phyloP scores from a whole-genome alignment of 2,888 invertebrate species.

The Cryptus armator region DNA sequence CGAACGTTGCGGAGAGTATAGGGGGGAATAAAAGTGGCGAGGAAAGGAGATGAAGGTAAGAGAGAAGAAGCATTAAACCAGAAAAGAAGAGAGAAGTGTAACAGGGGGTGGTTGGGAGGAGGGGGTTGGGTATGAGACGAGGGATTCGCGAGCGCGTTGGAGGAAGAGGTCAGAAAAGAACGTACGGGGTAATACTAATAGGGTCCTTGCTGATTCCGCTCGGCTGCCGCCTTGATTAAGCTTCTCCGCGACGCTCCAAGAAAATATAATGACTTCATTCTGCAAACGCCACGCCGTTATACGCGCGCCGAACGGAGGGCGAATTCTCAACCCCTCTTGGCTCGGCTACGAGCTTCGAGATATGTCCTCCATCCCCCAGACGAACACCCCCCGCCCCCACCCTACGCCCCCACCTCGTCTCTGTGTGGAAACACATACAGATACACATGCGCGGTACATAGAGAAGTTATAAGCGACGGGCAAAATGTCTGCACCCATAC shows the following conservation, averaged over 20 bases:
- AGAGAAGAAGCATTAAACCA: slow-evolving; percentile 10
- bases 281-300: slow-evolving; percentile 77
- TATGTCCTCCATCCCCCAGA: background rate
- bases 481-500: background rate
- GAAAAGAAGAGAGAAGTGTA: background rate
- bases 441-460: slow-evolving; percentile 3
- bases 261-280: slow-evolving; percentile 84
- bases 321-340: slow-evolving; percentile 69
- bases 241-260: slow-evolving; percentile 83
- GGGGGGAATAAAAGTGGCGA: slow-evolving; percentile 40
- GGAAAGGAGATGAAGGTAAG: slow-evolving; percentile 16
- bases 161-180: slow-evolving; percentile 44
- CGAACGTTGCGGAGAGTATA: slow-evolving; percentile 60
- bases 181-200: slow-evolving; percentile 81
- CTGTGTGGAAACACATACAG: slow-evolving; percentile 5
- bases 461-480: background rate
- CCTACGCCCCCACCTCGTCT: no score
- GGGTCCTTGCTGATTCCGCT: slow-evolving; percentile 84
- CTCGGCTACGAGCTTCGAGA: slow-evolving; percentile 34
- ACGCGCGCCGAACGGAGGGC: slow-evolving; percentile 38
- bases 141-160: slow-evolving; percentile 64
- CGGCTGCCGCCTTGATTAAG: slow-evolving; percentile 84
- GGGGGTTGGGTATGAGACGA: slow-evolving; percentile 72
- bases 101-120: slow-evolving; percentile 56
- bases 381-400: background rate